Conservation (phyloP, 2,797 vertebrate genomes). For the Tenualosa ilisha region DNA sequence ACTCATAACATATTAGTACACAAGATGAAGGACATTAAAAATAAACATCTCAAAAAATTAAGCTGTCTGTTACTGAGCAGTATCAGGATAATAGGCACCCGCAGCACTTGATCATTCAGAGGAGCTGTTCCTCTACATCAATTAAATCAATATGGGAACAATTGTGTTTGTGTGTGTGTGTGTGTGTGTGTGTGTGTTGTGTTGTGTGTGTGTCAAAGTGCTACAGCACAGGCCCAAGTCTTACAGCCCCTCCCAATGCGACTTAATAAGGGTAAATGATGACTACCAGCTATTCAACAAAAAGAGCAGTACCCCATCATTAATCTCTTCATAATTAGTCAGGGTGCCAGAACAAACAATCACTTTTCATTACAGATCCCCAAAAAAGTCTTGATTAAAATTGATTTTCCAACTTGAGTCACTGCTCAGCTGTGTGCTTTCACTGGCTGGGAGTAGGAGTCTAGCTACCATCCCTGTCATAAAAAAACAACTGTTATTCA, state of each 20-base stretch:
- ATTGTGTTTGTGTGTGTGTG: slow-evolving; percentile 3
- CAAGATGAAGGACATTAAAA: not conserved
- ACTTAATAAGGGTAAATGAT: slow-evolving; percentile 74
- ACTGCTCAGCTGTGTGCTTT: slow-evolving; percentile 14
- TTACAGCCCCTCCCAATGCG: slow-evolving; percentile 16
- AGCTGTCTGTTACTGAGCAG: not conserved
- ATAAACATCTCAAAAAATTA: not conserved
- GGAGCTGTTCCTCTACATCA: not conserved
- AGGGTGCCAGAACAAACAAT: slow-evolving; percentile 29
- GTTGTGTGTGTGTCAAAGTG: not conserved
- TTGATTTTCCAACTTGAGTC: slow-evolving; percentile 39
- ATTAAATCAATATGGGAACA: not conserved
- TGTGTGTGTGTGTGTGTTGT: slow-evolving; percentile 8
- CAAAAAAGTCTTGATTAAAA: slow-evolving; percentile 44
- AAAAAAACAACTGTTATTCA: slow-evolving; percentile 8
- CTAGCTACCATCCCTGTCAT: slow-evolving; percentile 4
- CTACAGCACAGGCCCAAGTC: not conserved
- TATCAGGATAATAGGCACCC: not conserved
- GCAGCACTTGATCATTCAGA: no score
- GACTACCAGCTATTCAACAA: slow-evolving; percentile 70
- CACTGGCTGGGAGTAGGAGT: not conserved
- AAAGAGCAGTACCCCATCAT: slow-evolving; percentile 69
- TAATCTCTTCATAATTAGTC: slow-evolving; percentile 31
- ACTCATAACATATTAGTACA: not conserved
- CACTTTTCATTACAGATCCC: slow-evolving; percentile 39